These are phyloP conservation scores for Nomada flava DNA, from an alignment of 2,888 invertebrate genomes.

Conservation along the genomic window DNA sequence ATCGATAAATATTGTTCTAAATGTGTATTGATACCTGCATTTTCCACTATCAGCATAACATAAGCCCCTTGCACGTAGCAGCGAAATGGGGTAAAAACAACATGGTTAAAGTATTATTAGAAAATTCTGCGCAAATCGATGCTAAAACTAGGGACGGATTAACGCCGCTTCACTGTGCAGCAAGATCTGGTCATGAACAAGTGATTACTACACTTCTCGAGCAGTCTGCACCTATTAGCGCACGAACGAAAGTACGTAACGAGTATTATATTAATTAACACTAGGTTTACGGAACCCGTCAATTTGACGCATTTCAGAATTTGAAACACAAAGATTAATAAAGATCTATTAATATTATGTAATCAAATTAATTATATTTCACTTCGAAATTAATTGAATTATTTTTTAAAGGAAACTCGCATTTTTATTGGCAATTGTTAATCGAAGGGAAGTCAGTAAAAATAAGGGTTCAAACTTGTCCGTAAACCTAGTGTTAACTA, in stretches of 20 bases:
- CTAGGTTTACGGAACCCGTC: no score
- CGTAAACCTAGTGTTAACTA: no score
- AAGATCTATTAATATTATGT: no score
- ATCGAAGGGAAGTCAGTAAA: no score
- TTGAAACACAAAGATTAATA: no score
- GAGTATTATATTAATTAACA: not conserved
- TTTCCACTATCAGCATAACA: conserved; percentile 89
- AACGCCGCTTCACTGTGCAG: conserved; percentile 98
- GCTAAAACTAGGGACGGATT: conserved; percentile 97
- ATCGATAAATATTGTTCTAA: not conserved
- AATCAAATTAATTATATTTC: no score
- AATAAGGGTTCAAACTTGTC: no score
- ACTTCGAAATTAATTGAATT: no score
- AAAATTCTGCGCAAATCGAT: conserved; percentile 94
- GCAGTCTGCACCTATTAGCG: conserved; percentile 95
- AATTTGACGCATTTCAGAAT: no score
- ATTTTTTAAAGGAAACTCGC: no score
- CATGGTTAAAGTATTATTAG: conserved; percentile 95
- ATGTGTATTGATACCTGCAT: not conserved
- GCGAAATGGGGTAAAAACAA: conserved; percentile 99
- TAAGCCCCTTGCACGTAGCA: conserved; percentile 99
- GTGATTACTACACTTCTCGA: conserved; percentile 96
- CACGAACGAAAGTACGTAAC: conserved; percentile 94
- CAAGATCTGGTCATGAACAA: conserved; percentile 97
- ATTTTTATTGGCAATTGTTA: no score